phyloP scores from a whole-genome alignment of 30 jellyfish, hydroid and myxozoan genomes.

The Cassiopea andromeda region DNA sequence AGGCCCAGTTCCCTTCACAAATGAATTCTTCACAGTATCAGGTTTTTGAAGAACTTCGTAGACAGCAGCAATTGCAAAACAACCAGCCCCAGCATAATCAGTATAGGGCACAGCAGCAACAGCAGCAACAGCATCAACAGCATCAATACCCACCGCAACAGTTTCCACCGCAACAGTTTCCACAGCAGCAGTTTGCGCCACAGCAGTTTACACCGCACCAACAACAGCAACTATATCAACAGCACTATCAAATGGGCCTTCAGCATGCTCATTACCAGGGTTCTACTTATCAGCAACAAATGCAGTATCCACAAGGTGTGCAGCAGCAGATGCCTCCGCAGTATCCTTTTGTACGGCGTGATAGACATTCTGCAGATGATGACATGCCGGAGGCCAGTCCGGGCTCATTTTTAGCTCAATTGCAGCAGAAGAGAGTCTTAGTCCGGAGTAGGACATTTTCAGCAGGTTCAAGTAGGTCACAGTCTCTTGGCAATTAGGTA shows the following conservation, averaged over 20 bases:
- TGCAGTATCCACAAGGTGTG: conserved; percentile 15
- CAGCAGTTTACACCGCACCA: not conserved
- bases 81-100: not conserved
- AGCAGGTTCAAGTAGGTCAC: conserved; percentile 25
- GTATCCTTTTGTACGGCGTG: conserved; percentile 16
- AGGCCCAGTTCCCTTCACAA: not conserved
- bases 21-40: conserved; percentile 11
- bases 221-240: conserved; percentile 47
- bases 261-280: conserved; percentile 7
- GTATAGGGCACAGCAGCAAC: conserved; percentile 5
- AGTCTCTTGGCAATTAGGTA: conserved; percentile 27
- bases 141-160: not conserved
- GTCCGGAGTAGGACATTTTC: conserved; percentile 68
- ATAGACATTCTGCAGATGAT: conserved; percentile 75
- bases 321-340: conserved; percentile 28
- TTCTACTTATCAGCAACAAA: conserved; percentile 1
- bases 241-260: conserved; percentile 2
- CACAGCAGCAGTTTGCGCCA: conserved; percentile 5
- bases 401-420: conserved; percentile 82
- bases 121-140: conserved; percentile 4
- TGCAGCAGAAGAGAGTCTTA: conserved; percentile 72
- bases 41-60: conserved; percentile 15
- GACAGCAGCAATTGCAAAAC: conserved; percentile 1
- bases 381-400: conserved; percentile 90
- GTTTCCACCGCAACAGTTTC: not conserved